A percentile compares a stretch with the other conserved stretches of the same genome.
Evolutionary conservation across 2,888 invertebrate genomes (phyloP).

Genomic region (Oxyteleia sp.): DNA sequence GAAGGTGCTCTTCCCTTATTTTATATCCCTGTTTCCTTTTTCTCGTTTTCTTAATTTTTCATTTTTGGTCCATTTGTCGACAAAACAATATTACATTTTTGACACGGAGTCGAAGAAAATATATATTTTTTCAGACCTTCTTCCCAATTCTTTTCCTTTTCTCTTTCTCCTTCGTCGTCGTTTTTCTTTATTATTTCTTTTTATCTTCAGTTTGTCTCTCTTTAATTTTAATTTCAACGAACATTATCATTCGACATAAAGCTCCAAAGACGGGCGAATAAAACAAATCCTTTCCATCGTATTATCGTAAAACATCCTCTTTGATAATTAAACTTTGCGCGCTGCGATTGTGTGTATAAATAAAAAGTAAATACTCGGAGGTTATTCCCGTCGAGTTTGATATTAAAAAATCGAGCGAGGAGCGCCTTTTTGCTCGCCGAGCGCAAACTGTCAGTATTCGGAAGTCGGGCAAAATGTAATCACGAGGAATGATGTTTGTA

Average conservation of each 20-base stretch:
- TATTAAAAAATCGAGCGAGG: slow-evolving; percentile 39
- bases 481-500: slow-evolving; percentile 31
- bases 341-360: slow-evolving; percentile 33
- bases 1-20: slow-evolving; percentile 2
- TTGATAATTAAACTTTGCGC: slow-evolving; percentile 36
- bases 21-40: neutral
- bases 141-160: no score
- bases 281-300: slow-evolving; percentile 37
- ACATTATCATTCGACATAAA: slow-evolving; percentile 12
- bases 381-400: slow-evolving; percentile 38
- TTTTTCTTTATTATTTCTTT: no score
- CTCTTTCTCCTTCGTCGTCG: no score
- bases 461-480: slow-evolving; percentile 28
- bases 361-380: slow-evolving; percentile 43
- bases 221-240: slow-evolving; percentile 34
- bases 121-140: no score
- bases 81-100: neutral
- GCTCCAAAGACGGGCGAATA: slow-evolving; percentile 18
- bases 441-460: slow-evolving; percentile 35
- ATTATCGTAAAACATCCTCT: slow-evolving; percentile 42
- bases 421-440: slow-evolving; percentile 8
- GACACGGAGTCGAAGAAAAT: no score
- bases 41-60: neutral
- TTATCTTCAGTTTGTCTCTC: neutral
- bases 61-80: neutral